phyloP scores from a whole-genome alignment of 1,140 invertebrate species.

The Danaus plexippus region DNA sequence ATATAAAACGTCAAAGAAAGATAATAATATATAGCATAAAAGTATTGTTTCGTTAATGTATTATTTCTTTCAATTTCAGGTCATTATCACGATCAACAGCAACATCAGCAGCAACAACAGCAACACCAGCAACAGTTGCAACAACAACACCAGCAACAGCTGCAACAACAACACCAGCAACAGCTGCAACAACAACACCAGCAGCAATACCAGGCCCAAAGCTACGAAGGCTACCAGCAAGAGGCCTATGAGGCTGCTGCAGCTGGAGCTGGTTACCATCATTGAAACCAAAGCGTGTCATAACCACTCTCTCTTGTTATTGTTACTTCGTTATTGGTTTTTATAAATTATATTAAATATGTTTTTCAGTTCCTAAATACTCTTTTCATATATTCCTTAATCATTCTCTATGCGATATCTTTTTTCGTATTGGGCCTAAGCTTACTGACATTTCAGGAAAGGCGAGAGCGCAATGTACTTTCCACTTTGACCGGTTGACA shows the following conservation, averaged over 20 bases:
- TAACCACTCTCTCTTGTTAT: background rate
- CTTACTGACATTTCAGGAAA: too few relatives aligned
- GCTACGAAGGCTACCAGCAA: conserved; percentile 9
- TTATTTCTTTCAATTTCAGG: conserved; percentile 16
- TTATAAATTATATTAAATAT: conserved; percentile 6
- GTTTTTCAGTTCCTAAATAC: too few relatives aligned
- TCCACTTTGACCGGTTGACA: too few relatives aligned
- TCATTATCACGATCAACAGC: conserved; percentile 23
- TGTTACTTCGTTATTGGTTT: conserved; percentile 4
- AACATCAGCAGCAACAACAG: background rate
- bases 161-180: conserved; percentile 5
- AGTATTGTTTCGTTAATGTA: background rate
- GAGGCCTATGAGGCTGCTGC: background rate
- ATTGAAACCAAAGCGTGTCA: conserved; percentile 1
- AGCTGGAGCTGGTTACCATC: conserved; percentile 4
- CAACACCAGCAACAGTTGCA: conserved; percentile 6
- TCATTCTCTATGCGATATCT: too few relatives aligned
- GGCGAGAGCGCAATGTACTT: too few relatives aligned
- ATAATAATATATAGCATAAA: background rate
- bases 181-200: background rate
- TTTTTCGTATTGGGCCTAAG: too few relatives aligned
- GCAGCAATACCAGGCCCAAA: too few relatives aligned
- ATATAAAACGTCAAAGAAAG: background rate
- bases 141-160: background rate
- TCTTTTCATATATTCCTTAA: too few relatives aligned